A percentile compares a stretch with the other conserved stretches of the same genome.
Conservation (phyloP, 2,797 vertebrate species). For the Danio kyathit region DNA sequence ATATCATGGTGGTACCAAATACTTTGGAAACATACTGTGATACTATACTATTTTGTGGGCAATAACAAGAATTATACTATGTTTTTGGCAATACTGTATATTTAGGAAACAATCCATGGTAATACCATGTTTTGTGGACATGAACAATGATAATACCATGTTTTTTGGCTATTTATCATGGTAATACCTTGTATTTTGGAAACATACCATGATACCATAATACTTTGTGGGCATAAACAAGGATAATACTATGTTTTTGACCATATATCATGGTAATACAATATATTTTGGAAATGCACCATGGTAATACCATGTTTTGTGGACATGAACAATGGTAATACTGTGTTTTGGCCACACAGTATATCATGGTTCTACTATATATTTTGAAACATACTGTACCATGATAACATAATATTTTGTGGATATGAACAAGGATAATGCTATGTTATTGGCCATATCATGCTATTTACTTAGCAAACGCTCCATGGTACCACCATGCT, state of each 20-base stretch:
- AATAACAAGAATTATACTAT: not conserved
- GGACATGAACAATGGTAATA: not conserved
- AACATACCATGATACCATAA: not conserved
- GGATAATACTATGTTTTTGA: not conserved
- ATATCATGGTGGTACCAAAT: not conserved
- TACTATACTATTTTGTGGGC: not conserved
- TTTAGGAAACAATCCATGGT: not conserved
- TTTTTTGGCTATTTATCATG: not conserved
- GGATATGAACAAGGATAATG: not conserved
- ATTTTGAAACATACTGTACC: not conserved
- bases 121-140: not conserved
- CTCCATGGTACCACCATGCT: not conserved
- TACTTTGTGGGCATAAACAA: not conserved
- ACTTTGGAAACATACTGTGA: not conserved
- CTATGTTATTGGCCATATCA: not conserved
- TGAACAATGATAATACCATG: not conserved
- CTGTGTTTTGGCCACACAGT: not conserved
- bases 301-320: not conserved
- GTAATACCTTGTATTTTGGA: not conserved
- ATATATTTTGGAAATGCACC: not conserved
- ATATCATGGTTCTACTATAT: not conserved
- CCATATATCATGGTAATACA: not conserved
- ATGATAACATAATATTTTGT: not conserved
- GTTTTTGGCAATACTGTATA: not conserved
- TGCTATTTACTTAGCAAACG: too few relatives aligned